These are phyloP conservation scores for Eurystomus glaucurus DNA, from an alignment of 2,797 vertebrate genomes.

Conservation along the genomic window DNA sequence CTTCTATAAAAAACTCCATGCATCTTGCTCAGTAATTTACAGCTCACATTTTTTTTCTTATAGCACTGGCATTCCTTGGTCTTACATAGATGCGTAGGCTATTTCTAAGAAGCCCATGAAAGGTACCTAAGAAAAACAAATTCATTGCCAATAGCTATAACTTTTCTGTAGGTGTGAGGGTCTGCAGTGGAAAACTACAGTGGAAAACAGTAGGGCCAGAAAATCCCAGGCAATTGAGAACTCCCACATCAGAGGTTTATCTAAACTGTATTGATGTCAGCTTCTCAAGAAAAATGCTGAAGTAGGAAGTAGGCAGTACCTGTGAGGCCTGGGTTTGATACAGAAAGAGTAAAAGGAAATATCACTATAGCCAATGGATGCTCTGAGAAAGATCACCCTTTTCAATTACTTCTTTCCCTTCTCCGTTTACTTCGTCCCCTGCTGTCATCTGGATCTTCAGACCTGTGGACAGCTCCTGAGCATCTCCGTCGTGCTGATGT, in stretches of 20 bases:
- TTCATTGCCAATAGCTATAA: neutral
- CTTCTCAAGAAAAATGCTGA: neutral
- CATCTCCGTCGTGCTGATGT: slow-evolving; percentile 88
- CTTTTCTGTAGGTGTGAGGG: neutral
- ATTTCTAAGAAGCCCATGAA: neutral
- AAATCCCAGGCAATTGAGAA: neutral
- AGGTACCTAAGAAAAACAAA: neutral
- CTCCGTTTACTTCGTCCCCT: neutral
- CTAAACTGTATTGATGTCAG: neutral
- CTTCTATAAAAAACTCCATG: neutral
- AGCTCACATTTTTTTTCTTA: neutral
- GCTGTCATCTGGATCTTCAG: slow-evolving; percentile 47
- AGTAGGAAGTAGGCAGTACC: neutral
- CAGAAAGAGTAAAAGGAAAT: neutral
- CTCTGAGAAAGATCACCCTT: neutral
- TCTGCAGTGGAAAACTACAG: neutral
- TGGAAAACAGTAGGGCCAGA: neutral
- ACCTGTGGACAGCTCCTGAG: slow-evolving; percentile 92
- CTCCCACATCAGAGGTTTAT: neutral
- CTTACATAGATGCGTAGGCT: neutral
- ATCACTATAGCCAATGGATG: neutral
- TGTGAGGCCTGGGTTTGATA: neutral
- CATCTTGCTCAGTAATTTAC: neutral
- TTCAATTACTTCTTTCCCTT: neutral
- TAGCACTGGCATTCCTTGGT: neutral